Evolutionary conservation across 2,113 vertebrate species (phyloP), one percentile per base, ranked within the genome.

Genomic region (Crotalus helleri): DNA sequence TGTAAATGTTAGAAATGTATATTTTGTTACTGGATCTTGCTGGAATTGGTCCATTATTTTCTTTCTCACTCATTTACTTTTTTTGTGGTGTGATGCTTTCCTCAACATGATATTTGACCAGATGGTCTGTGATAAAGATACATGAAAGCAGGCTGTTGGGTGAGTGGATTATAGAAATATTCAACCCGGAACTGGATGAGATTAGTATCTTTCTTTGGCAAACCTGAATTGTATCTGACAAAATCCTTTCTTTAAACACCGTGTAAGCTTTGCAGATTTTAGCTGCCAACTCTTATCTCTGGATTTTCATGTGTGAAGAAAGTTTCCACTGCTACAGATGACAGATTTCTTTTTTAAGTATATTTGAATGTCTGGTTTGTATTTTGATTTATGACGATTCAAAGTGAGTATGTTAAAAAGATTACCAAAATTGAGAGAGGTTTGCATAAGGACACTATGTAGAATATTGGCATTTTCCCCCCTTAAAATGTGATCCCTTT

Each of bases 261-360:
- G 19, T 91, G 74, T 85, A 91, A 91, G 74, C 90, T 85, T 81
- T 91, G 39, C 90, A 58, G 90, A 85, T 85, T 58, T 91, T 91
- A 21, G 74, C 90, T 19, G 90, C 81, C 10, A 58, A 53, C 33
- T 57, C 69, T 91, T 91, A 39, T 58, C 57, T 33, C n/a, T 86
- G 46, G 12, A 53, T 53, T 58, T 86, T 49, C 39, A 9, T 91
- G 85, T 91, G 39, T 54, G 53, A 13, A 85, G 53, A 11, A 44
- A 39, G 88, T 59, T 89, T 59, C 46, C 88, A 89, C 51, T 61
- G 33, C 33, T 44, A 81, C 33, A 81, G 33, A 81, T 81, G 74
- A 81, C 33, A 81, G 74, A 44, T 44, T 81, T 81, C 33, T 81
- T 81, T 81, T 44, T 44, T 0, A 59, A 61, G 5, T 21, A 59